phyloP scores from a whole-genome alignment of 2,113 vertebrate species.

The Micronycteris hirsuta region DNA sequence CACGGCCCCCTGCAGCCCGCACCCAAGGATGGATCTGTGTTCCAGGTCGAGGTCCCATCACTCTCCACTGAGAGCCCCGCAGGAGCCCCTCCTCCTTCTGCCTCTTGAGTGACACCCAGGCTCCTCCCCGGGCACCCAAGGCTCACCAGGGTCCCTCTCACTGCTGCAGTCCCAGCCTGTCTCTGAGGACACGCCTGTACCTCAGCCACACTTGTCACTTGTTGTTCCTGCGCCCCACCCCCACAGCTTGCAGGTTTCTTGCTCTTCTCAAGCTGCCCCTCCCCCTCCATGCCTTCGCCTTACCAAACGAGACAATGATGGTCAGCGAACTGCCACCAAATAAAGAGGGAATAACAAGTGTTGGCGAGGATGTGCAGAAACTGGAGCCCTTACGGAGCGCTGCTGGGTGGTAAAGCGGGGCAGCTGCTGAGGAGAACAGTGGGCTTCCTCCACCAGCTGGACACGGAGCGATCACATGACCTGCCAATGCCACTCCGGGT shows the following conservation, averaged over 20 bases:
- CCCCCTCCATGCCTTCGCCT: background rate
- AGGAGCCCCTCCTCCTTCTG: background rate
- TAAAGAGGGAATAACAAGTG: background rate
- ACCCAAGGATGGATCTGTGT: background rate
- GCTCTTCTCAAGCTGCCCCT: background rate
- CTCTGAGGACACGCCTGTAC: background rate
- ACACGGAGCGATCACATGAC: fast-evolving
- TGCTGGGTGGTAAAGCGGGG: background rate
- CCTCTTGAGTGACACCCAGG: background rate
- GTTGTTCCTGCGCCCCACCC: background rate
- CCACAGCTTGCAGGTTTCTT: background rate
- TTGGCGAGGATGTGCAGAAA: background rate
- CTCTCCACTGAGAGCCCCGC: background rate
- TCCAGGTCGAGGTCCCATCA: fast-evolving
- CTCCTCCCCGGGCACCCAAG: fast-evolving
- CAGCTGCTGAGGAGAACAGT: background rate
- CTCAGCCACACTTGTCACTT: background rate
- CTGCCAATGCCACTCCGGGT: background rate
- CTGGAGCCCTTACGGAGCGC: background rate
- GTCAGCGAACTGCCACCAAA: fast-evolving
- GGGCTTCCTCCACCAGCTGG: background rate
- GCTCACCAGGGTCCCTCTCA: background rate
- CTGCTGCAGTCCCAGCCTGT: background rate
- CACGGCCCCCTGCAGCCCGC: background rate
- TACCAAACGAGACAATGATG: background rate